Conservation (phyloP, 2,113 vertebrate species). For the Antigone vipio region DNA sequence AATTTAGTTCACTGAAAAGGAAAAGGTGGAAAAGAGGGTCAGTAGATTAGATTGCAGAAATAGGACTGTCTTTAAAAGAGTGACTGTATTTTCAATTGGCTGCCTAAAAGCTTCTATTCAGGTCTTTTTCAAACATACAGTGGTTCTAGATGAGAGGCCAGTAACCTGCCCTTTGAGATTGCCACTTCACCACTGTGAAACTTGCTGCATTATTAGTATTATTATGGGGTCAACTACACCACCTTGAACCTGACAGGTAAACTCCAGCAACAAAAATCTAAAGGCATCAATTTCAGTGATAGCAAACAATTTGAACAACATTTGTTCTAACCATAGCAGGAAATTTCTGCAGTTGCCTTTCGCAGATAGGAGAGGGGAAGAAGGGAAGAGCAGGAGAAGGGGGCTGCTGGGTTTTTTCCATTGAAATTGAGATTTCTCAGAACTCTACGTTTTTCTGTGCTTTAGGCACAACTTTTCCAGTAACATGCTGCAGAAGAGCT, state of each 20-base stretch:
- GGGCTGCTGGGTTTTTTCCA: not conserved
- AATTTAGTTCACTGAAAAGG: not conserved
- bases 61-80: not conserved
- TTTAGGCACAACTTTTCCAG: not conserved
- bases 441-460: not conserved
- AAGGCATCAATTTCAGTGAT: constrained; percentile 3
- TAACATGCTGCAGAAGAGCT: not conserved
- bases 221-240: not conserved
- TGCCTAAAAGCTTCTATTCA: not conserved
- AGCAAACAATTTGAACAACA: not conserved
- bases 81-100: not conserved
- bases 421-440: not conserved
- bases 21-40: not conserved
- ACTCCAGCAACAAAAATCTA: not conserved
- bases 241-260: not conserved
- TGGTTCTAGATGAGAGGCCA: not conserved
- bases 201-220: not conserved
- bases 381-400: not conserved
- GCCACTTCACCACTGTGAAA: not conserved
- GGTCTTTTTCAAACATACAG: not conserved
- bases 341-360: not conserved
- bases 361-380: not conserved
- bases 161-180: not conserved
- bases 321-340: not conserved
- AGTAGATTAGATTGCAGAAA: not conserved